phyloP scores from a whole-genome alignment of 2,797 vertebrate genomes.

The Alcedo quadribrachys region DNA sequence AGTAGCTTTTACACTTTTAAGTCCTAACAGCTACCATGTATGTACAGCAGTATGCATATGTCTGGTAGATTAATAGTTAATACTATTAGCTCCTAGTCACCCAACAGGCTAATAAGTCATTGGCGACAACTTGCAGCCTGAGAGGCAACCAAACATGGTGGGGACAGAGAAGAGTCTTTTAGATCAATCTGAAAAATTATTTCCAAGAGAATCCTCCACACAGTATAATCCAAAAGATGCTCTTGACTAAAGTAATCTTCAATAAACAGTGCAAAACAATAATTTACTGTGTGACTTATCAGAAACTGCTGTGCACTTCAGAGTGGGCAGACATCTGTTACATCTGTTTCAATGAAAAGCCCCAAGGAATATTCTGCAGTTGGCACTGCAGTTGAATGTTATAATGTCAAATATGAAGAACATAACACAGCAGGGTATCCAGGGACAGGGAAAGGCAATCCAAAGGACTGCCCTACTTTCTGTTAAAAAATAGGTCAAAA shows the following conservation, averaged over 20 bases:
- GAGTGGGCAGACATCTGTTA: conserved; percentile 52
- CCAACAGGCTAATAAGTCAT: not conserved
- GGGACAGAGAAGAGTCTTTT: not conserved
- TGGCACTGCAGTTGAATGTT: conserved; percentile 36
- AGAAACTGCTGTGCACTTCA: not conserved
- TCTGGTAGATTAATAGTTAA: not conserved
- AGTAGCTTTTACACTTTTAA: not conserved
- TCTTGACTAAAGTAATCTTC: not conserved
- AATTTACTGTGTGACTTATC: not conserved
- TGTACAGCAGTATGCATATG: fast-evolving
- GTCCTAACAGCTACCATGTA: not conserved
- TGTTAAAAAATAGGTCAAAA: conserved; percentile 86
- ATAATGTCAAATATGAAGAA: conserved; percentile 72
- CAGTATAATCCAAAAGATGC: not conserved
- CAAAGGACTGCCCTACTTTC: conserved; percentile 82
- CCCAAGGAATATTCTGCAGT: conserved; percentile 52
- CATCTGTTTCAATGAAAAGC: conserved; percentile 57
- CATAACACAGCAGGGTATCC: conserved; percentile 72
- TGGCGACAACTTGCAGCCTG: not conserved
- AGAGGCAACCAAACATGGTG: not conserved
- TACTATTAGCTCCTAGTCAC: not conserved
- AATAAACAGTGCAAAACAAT: conserved; percentile 1
- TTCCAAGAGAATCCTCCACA: not conserved
- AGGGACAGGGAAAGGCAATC: conserved; percentile 75
- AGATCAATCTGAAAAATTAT: not conserved